These are phyloP conservation scores for Pseudochirops cupreus DNA, from an alignment of 2,797 vertebrate species.

Conservation along the genomic window DNA sequence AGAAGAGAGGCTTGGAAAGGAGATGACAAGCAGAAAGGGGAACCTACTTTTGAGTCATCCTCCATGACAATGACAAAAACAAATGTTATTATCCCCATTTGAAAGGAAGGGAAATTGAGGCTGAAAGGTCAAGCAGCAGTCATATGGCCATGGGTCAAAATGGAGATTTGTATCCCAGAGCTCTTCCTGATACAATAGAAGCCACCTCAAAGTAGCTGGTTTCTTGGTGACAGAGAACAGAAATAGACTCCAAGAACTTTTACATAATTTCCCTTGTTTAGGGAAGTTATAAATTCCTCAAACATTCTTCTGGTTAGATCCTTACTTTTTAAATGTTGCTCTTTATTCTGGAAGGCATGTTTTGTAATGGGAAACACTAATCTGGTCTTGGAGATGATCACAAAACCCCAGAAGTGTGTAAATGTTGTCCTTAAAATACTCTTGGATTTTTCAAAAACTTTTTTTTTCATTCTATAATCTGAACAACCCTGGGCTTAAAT, in stretches of 20 bases:
- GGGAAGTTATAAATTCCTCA: not conserved
- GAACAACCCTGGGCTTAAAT: constrained; percentile 22
- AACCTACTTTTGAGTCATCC: not conserved
- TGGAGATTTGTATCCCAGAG: not conserved
- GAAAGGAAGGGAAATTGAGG: not conserved
- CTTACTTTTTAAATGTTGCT: not conserved
- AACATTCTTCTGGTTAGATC: not conserved
- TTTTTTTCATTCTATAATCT: not conserved
- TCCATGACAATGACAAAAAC: not conserved
- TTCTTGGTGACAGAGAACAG: not conserved
- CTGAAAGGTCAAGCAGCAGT: not conserved
- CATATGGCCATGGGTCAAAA: not conserved
- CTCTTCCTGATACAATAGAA: not conserved
- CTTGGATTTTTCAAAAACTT: not conserved
- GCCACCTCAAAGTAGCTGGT: not conserved
- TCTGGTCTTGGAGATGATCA: not conserved
- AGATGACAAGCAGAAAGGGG: not conserved
- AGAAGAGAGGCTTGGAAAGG: not conserved
- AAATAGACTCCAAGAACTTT: not conserved
- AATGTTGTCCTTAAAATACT: not conserved
- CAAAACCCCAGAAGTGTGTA: not conserved
- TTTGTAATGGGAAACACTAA: constrained; percentile 1
- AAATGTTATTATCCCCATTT: not conserved
- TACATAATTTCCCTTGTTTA: not conserved
- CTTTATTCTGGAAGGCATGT: not conserved